Conservation (phyloP, 2,113 vertebrate genomes). For the Chaetops frenatus region DNA sequence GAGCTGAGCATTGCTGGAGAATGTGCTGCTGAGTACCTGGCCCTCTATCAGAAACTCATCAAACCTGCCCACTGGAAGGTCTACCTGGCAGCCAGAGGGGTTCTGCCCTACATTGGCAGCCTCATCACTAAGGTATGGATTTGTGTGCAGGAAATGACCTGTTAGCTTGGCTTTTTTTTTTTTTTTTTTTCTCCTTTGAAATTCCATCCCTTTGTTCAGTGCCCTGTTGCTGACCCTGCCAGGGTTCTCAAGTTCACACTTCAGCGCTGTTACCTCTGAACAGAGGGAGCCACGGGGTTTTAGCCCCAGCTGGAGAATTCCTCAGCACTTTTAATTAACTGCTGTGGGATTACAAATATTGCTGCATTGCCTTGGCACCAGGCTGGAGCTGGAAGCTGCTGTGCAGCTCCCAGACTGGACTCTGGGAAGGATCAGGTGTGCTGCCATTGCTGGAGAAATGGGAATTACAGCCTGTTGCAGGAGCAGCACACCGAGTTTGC, state of each 20-base stretch:
- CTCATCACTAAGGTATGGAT: slow-evolving; percentile 92
- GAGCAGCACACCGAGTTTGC: not conserved
- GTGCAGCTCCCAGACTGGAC: not conserved
- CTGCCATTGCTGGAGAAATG: not conserved
- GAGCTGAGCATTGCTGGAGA: slow-evolving; percentile 94
- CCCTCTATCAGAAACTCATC: slow-evolving; percentile 96
- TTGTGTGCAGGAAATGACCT: not conserved
- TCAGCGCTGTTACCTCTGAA: not conserved
- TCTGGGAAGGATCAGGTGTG: not conserved
- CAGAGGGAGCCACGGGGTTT: not conserved
- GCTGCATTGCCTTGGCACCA: not conserved
- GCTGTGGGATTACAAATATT: not conserved
- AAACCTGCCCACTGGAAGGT: slow-evolving; percentile 96
- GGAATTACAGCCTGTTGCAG: not conserved
- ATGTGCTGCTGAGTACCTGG: slow-evolving; percentile 93
- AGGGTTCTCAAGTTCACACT: not conserved
- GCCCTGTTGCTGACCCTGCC: not conserved
- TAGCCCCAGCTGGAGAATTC: not conserved
- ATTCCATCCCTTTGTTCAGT: not conserved
- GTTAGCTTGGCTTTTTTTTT: not conserved
- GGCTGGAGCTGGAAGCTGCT: not conserved
- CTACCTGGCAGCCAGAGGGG: slow-evolving; percentile 92
- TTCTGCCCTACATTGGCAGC: slow-evolving; percentile 93
- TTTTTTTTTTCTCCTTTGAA: not conserved
- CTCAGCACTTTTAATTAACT: not conserved